Evolutionary conservation across 1,140 invertebrate genomes (phyloP).

Genomic region (Nephotettix cincticeps): DNA sequence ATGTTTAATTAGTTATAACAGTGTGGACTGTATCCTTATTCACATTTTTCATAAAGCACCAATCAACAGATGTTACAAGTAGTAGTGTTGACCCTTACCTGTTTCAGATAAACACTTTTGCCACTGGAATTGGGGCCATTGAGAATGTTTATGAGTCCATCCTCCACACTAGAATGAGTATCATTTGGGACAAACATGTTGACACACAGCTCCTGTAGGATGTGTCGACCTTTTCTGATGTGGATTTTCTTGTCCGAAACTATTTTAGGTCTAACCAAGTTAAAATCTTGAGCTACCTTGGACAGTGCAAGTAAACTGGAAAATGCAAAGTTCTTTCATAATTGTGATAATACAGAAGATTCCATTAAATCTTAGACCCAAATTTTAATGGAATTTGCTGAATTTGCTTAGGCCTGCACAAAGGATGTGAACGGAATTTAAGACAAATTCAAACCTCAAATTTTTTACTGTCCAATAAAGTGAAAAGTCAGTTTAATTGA

Average conservation of each 20-base stretch:
- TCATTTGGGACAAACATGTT: slow-evolving; percentile 74
- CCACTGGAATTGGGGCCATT: slow-evolving; percentile 90
- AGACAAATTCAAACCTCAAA: too few species aligned
- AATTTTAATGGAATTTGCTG: neutral
- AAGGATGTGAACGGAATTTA: too few species aligned
- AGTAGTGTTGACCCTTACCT: slow-evolving; percentile 35
- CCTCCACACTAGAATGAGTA: slow-evolving; percentile 53
- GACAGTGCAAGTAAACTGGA: neutral
- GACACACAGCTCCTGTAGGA: slow-evolving; percentile 67
- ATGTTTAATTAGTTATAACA: too few species aligned
- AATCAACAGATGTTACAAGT: too few species aligned
- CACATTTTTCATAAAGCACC: too few species aligned
- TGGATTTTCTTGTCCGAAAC: slow-evolving; percentile 54
- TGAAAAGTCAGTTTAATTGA: too few species aligned
- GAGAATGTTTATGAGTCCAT: slow-evolving; percentile 60
- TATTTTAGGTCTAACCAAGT: slow-evolving; percentile 68
- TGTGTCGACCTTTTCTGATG: slow-evolving; percentile 75
- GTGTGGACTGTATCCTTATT: too few species aligned
- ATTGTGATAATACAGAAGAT: neutral
- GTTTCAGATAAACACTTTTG: slow-evolving; percentile 81
- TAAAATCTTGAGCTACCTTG: slow-evolving; percentile 59
- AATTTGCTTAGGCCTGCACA: neutral
- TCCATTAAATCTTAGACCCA: neutral
- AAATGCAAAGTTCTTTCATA: neutral
- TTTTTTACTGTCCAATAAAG: too few species aligned